Evolutionary conservation across 2,113 vertebrate species (phyloP).

Genomic region (Clarias batrachus): DNA sequence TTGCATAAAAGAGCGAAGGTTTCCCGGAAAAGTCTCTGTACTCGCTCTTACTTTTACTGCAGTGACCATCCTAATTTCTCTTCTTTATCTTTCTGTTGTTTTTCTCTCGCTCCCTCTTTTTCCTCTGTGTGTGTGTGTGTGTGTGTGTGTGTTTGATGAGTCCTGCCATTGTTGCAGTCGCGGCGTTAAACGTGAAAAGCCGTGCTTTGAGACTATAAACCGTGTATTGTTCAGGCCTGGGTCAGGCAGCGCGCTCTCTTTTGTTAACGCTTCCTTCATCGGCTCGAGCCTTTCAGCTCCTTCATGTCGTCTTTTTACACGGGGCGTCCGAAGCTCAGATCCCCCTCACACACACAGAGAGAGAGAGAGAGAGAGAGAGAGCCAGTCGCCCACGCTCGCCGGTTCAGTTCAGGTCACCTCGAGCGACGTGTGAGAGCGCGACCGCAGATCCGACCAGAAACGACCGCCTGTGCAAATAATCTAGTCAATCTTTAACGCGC

Average conservation of each 20-base stretch:
- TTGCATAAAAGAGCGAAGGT: not conserved
- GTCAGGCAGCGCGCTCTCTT: slow-evolving; percentile 72
- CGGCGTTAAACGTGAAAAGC: slow-evolving; percentile 58
- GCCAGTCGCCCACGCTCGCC: too few species aligned
- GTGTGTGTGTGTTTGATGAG: slow-evolving; percentile 41
- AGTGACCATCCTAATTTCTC: not conserved
- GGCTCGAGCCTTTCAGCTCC: not conserved
- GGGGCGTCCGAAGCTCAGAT: not conserved
- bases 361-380: too few species aligned
- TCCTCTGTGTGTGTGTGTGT: slow-evolving; percentile 26
- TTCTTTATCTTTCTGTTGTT: not conserved
- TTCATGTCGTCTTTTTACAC: not conserved
- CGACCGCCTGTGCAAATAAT: not conserved
- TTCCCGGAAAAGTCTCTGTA: not conserved
- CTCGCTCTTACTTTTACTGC: not conserved
- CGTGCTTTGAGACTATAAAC: slow-evolving; percentile 70
- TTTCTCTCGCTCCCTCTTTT: not conserved
- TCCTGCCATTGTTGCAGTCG: slow-evolving; percentile 67
- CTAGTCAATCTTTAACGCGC: slow-evolving; percentile 2
- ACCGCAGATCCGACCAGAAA: not conserved
- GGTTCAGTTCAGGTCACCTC: not conserved
- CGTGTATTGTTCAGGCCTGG: slow-evolving; percentile 72
- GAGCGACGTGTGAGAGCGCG: not conserved
- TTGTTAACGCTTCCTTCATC: slow-evolving; percentile 70
- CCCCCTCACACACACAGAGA: not conserved